These are phyloP conservation scores for Cydia pomonella DNA, from an alignment of 1,140 invertebrate species.

Conservation along the genomic window DNA sequence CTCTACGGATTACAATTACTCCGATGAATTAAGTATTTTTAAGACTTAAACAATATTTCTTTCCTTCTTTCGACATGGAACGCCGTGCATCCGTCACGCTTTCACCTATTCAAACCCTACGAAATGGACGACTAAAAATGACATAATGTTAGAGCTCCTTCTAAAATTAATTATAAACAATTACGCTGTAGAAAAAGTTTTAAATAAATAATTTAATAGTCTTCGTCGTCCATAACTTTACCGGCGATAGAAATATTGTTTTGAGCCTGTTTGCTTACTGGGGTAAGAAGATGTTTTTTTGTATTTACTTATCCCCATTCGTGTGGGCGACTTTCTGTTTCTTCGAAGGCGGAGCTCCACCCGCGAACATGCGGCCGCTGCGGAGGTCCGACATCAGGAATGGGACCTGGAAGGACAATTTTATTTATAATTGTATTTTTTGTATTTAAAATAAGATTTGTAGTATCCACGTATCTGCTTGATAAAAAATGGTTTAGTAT, in stretches of 20 bases:
- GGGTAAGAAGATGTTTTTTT: not conserved
- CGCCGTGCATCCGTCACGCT: no score
- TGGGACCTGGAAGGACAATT: constrained; percentile 55
- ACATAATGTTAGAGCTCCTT: no score
- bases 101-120: no score
- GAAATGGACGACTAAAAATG: no score
- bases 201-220: no score
- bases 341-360: constrained; percentile 53
- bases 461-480: no score
- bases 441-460: no score
- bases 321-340: constrained; percentile 56
- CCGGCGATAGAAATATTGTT: not conserved
- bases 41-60: not conserved
- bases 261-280: not conserved
- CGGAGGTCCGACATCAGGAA: constrained; percentile 64
- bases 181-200: no score
- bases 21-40: not conserved
- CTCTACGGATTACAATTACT: not conserved
- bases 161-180: no score
- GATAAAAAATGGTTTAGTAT: no score
- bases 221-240: not conserved
- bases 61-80: not conserved
- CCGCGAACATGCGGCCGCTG: constrained; percentile 62
- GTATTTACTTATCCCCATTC: constrained; percentile 60
- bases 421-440: no score